Base-by-base conservation (phyloP, 2,888 invertebrate species). In the Oscheius sp. region DNA sequence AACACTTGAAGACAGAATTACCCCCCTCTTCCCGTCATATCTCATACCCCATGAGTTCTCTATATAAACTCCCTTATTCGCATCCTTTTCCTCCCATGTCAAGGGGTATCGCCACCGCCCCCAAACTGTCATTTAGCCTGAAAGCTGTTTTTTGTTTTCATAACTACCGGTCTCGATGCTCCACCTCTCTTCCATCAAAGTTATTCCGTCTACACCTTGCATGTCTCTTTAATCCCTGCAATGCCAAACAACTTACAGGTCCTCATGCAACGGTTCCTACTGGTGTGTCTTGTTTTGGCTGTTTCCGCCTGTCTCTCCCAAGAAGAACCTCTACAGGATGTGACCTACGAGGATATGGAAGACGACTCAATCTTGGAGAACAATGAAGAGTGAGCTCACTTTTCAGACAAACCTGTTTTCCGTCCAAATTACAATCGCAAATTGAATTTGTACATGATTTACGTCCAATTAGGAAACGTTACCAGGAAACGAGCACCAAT, bases 401-500 rank as follows among this genome's bases (percentile, higher is more conserved):
- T 32, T 10, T 3, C 29, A 57, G 57, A 29, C 10, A 1, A 10
- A 57, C 13, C 29, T 2, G 29, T 29, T 2, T 57, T 57, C 57
- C 29, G 7, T 2, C 32, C 10, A 21, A 10, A 57, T 57, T 10
- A 57, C 33, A 10, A 57, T 2, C 10, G 57, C 9, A 29, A 10
- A 57, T 2, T 57, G 33, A 57, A 4, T 53, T 21, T 10, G 53
- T 7, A 53, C 4, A 11, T 53, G 29, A 29, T 53, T 53, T 53
- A 21, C 13, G 53, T 53, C 53, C 13, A 13, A 53, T 21, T 11
- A 53, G 13, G 7, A 53, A 21, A 21, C 4, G 3, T 59, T 42
- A 66, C 62, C 35, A 62, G 73, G 50, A 75, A 75, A 47, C 72
- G 76, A 47, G 73, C 73, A 3, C 74, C 76, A 13, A 74, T 76